These are phyloP conservation scores for Thalassoma bifasciatum DNA, from an alignment of 2,113 vertebrate genomes.

Conservation along the genomic window DNA sequence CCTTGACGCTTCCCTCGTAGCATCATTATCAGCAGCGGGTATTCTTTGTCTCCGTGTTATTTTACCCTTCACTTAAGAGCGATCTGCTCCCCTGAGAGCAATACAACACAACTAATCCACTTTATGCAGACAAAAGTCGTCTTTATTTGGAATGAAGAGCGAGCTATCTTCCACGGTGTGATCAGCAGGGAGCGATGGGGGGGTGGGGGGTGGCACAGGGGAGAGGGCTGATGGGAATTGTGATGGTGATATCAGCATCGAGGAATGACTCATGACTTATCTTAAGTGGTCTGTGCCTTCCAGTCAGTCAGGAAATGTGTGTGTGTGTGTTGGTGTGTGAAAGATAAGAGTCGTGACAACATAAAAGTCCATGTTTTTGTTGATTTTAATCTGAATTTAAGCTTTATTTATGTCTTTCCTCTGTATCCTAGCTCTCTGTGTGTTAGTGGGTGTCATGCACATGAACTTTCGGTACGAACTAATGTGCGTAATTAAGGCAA, in stretches of 20 bases:
- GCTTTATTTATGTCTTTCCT: too few species aligned
- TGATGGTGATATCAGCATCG: slow-evolving; percentile 68
- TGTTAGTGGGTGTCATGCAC: too few species aligned
- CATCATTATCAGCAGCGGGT: not conserved
- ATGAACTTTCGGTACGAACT: too few species aligned
- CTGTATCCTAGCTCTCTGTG: too few species aligned
- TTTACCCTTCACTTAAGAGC: slow-evolving; percentile 26
- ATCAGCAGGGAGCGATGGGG: slow-evolving; percentile 3
- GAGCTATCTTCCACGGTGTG: slow-evolving; percentile 29
- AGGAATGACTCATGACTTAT: slow-evolving; percentile 69
- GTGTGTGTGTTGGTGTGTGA: slow-evolving; percentile 11
- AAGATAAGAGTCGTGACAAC: not conserved
- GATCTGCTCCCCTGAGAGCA: slow-evolving; percentile 43
- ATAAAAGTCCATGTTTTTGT: too few species aligned
- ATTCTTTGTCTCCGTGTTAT: slow-evolving; percentile 20
- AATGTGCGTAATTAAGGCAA: too few species aligned
- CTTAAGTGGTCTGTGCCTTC: slow-evolving; percentile 64
- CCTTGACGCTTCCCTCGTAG: too few species aligned
- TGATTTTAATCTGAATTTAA: too few species aligned
- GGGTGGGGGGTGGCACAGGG: slow-evolving; percentile 32
- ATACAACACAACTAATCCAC: slow-evolving; percentile 10
- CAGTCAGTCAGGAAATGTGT: slow-evolving; percentile 56
- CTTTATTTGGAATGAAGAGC: slow-evolving; percentile 48
- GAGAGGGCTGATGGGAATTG: slow-evolving; percentile 71
- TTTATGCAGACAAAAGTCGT: slow-evolving; percentile 18